Percentiles rank a stretch among this genome's conserved stretches.
Conservation (phyloP, 1,140 invertebrate species). For the Gryllus bimaculatus region DNA sequence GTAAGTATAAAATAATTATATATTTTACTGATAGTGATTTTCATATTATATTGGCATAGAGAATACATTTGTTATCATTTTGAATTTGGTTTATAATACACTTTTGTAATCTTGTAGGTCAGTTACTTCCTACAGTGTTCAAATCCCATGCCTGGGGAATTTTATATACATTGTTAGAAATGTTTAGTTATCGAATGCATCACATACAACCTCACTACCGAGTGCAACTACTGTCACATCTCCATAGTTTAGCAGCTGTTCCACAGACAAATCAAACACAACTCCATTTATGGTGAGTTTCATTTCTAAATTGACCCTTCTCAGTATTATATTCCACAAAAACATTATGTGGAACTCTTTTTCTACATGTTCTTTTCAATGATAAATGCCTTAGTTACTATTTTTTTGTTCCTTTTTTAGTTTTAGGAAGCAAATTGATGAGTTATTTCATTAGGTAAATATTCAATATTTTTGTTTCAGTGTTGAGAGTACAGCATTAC, state of each 20-base stretch:
- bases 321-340: too few species aligned
- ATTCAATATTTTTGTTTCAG: constrained; percentile 36
- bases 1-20: constrained; percentile 43
- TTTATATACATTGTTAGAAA: constrained; percentile 86
- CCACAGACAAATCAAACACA: constrained; percentile 92
- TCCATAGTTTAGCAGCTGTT: constrained; percentile 78
- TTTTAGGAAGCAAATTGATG: too few species aligned
- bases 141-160: constrained; percentile 91
- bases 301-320: background rate
- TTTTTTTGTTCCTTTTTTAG: too few species aligned
- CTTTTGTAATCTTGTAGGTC: constrained; percentile 45
- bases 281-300: constrained; percentile 71
- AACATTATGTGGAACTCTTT: too few species aligned
- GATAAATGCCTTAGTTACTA: too few species aligned
- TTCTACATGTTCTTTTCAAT: too few species aligned
- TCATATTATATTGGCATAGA: constrained; percentile 20
- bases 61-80: background rate
- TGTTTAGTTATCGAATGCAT: constrained; percentile 93
- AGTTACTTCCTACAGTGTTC: constrained; percentile 80
- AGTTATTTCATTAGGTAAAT: too few species aligned
- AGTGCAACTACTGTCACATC: constrained; percentile 79
- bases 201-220: constrained; percentile 93
- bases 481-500: constrained; percentile 86
- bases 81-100: background rate
- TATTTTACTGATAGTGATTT: background rate